Evolutionary conservation across 2,888 invertebrate species (phyloP), one percentile per base, ranked within the genome.

Genomic region (Arctia plantaginis): DNA sequence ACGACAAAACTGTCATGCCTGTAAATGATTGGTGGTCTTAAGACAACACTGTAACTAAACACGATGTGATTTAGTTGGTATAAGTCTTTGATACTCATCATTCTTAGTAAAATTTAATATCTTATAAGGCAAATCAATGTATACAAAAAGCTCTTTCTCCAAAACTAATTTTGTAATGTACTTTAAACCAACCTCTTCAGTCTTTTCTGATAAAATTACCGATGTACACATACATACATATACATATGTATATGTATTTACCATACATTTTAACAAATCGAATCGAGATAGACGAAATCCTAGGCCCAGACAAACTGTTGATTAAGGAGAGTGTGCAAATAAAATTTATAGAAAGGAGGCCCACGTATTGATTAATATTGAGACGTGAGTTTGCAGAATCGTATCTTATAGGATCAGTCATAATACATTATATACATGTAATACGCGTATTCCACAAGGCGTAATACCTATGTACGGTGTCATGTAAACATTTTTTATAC

Each of bases 341-440:
- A 66, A 74, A 69, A 65, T 33, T 66, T 62, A 75, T 74, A 74
- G 44, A 18, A 33, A 62, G 55, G 69, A 30, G 64, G 66, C 74
- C 77, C 78, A 78, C 76, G 75, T 80, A 78, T 64, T 41, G 70
- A 76, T 71, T 44, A 30, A 41, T 7, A 35, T 33, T 66, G 75
- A 71, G 59, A 81, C 77, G 81, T 76, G 77, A 71, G 71, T 73
- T 55, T 73, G 77, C 74, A 80, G 73, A 69, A 77, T 66, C 74
- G 75, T 78, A n/a, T 77, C 71, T 67, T 66, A 82, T 76, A 70
- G 64, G 79, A 73, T 78, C 65, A 51, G 69, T 78, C 72, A 75
- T 78, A 78, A 75, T 80, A 69, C 41, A 41, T 3, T 44, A 44
- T 18, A 44, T 80, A 66, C 74, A 80, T 83, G 73, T 75, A 70